Evolutionary conservation across 2,888 invertebrate genomes (phyloP).

Genomic region (Xylota sylvarum): DNA sequence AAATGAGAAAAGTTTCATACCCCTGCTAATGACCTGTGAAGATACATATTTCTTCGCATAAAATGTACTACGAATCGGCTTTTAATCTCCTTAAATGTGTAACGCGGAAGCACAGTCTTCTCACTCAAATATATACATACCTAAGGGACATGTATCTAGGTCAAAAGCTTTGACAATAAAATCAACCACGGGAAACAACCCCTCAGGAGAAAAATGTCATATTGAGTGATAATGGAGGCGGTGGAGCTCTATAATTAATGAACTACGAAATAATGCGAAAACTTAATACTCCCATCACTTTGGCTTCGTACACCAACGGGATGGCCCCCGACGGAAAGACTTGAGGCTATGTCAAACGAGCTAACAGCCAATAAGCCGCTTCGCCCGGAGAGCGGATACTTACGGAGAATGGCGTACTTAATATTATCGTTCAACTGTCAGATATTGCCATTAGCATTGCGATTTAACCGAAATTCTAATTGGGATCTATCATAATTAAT

Average conservation of each 20-base stretch:
- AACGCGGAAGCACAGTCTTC: background rate
- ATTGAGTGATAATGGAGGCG: background rate
- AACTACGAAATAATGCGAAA: background rate
- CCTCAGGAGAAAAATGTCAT: background rate
- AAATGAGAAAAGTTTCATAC: constrained; percentile 5
- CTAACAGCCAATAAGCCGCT: background rate
- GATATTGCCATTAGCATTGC: constrained; percentile 16
- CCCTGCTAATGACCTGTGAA: background rate
- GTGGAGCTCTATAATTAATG: constrained; percentile 11
- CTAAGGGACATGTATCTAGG: background rate
- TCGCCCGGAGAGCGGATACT: background rate
- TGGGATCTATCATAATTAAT: background rate
- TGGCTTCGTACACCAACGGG: too few relatives aligned
- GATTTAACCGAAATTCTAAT: background rate
- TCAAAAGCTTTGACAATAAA: constrained; percentile 7
- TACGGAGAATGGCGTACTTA: background rate
- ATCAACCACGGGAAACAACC: background rate
- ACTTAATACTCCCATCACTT: background rate
- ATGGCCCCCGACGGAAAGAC: too few relatives aligned
- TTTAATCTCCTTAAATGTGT: background rate
- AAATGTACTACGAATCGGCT: background rate
- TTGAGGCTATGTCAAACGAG: background rate
- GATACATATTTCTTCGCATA: background rate
- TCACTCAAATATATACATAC: constrained; percentile 13
- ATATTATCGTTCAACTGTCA: constrained; percentile 2